Percentiles rank a stretch among this genome's conserved stretches.
Conservation (phyloP, 2,888 invertebrate species). For the Papilio demoleus region DNA sequence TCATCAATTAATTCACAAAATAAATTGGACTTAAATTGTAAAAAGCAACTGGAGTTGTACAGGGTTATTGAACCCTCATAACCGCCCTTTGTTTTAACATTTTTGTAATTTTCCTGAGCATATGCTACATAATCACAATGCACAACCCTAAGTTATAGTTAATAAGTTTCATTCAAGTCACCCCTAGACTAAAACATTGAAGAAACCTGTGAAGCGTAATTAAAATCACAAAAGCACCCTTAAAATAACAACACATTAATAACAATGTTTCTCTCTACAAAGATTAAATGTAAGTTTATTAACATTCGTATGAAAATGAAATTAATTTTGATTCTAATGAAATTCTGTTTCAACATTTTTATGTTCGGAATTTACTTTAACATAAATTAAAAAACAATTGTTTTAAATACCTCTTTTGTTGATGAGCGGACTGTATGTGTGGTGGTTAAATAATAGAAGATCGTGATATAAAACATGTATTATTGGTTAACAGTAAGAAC, state of each 20-base stretch:
- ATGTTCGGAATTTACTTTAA: neutral
- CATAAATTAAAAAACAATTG: too few species aligned
- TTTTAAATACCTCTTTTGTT: too few species aligned
- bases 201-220: constrained; percentile 38
- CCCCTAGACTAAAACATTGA: constrained; percentile 37
- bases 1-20: too few species aligned
- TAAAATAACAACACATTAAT: constrained; percentile 29
- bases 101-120: constrained; percentile 36
- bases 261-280: constrained; percentile 28
- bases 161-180: constrained; percentile 38
- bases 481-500: neutral
- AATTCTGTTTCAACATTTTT: neutral
- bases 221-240: constrained; percentile 36
- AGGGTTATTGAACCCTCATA: constrained; percentile 25
- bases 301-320: neutral
- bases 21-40: too few species aligned
- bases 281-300: constrained; percentile 5
- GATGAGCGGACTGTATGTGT: too few species aligned
- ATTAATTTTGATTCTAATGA: neutral
- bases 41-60: neutral
- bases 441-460: too few species aligned
- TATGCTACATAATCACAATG: constrained; percentile 37
- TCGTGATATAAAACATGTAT: neutral
- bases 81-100: constrained; percentile 31
- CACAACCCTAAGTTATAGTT: constrained; percentile 33